A percentile compares a stretch with the other conserved stretches of the same genome.
Conservation (phyloP, 2,797 vertebrate species). For the Poecilia wingei region DNA sequence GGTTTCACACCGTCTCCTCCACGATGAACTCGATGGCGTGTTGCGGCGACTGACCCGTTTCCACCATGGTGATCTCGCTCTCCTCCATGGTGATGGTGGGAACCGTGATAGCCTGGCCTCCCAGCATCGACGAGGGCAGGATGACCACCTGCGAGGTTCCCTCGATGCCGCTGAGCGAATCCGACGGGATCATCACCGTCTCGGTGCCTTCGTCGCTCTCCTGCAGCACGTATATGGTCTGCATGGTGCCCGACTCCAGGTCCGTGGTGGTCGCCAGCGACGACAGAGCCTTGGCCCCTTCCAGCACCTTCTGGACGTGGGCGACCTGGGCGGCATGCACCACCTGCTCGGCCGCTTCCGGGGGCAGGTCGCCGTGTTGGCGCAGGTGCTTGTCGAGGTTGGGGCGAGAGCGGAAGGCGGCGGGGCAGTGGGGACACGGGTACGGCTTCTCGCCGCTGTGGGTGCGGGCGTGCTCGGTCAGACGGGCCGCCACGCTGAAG, state of each 20-base stretch:
- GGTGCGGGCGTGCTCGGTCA: constrained; percentile 91
- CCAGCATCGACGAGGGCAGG: constrained; percentile 78
- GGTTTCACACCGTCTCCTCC: constrained; percentile 77
- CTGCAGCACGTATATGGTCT: constrained; percentile 84
- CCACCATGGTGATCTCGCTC: constrained; percentile 77
- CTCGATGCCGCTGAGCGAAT: constrained; percentile 73
- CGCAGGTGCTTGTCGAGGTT: constrained; percentile 84
- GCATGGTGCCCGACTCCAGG: constrained; percentile 71
- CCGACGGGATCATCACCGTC: constrained; percentile 76
- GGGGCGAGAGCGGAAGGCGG: constrained; percentile 89
- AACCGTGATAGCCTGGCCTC: constrained; percentile 68
- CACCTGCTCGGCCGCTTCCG: constrained; percentile 45
- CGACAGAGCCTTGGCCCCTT: constrained; percentile 79
- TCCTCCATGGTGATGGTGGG: constrained; percentile 75
- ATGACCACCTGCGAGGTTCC: constrained; percentile 82
- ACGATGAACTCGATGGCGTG: constrained; percentile 85
- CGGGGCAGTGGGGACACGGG: constrained; percentile 81
- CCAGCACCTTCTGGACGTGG: constrained; percentile 74
- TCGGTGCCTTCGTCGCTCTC: constrained; percentile 58
- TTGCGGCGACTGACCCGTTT: constrained; percentile 72
- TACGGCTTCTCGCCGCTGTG: constrained; percentile 91
- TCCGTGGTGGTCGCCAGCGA: constrained; percentile 75
- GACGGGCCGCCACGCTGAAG: constrained; percentile 89
- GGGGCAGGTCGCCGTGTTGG: constrained; percentile 67
- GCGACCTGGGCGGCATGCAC: constrained; percentile 56